Evolutionary conservation across 2,888 invertebrate species (phyloP).

Genomic region (Nasonia oneida): DNA sequence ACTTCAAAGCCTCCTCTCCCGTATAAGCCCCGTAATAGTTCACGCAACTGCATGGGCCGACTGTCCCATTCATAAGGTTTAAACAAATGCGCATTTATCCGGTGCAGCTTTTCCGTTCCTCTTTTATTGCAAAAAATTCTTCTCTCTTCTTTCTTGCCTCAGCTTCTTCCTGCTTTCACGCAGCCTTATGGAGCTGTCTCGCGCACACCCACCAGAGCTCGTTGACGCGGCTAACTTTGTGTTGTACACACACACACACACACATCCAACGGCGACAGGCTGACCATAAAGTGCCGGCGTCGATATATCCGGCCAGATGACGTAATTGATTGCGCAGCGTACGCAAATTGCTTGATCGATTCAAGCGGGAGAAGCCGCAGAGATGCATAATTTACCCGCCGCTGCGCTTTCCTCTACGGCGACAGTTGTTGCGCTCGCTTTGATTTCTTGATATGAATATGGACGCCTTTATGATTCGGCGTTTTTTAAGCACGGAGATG

Average conservation of each 20-base stretch:
- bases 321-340: constrained; percentile 47
- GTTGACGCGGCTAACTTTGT: neutral
- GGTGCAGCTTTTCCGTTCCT: neutral
- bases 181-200: neutral
- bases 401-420: neutral
- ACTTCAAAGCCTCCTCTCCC: neutral
- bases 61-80: neutral
- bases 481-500: neutral
- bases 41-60: neutral
- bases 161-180: constrained; percentile 18
- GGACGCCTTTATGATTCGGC: neutral
- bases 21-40: neutral
- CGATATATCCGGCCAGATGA: constrained; percentile 27
- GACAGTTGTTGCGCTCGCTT: constrained; percentile 17
- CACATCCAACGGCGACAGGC: neutral
- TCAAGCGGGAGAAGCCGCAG: neutral
- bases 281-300: constrained; percentile 31
- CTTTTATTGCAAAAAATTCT: neutral
- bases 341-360: constrained; percentile 53
- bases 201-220: neutral
- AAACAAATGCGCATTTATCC: neutral
- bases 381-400: constrained; percentile 38
- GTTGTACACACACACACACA: neutral
- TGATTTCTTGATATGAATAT: neutral
- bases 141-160: neutral